phyloP scores from a whole-genome alignment of 1,140 invertebrate species.

The Drosophila fuyamai region DNA sequence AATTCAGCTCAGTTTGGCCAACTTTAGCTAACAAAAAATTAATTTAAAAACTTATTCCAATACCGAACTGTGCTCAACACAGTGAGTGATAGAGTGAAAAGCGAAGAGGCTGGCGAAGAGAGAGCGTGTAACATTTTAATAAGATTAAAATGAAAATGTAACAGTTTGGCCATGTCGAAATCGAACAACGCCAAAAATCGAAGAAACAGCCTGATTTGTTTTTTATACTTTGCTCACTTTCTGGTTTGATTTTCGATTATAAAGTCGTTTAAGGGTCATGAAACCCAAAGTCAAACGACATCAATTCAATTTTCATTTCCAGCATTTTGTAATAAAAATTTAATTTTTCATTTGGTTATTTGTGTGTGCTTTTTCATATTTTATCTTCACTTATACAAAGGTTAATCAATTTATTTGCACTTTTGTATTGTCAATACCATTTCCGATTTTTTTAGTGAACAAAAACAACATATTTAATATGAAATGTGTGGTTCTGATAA shows the following conservation, averaged over 20 bases:
- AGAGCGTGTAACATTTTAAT: constrained; percentile 76
- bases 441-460: constrained; percentile 10
- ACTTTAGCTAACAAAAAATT: constrained; percentile 80
- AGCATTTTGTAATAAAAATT: constrained; percentile 13
- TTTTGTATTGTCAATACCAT: constrained; percentile 26
- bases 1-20: constrained; percentile 55
- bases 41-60: constrained; percentile 83
- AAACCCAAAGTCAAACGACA: constrained; percentile 33
- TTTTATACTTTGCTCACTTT: constrained; percentile 38
- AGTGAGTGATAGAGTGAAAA: constrained; percentile 4
- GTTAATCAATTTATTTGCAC: constrained; percentile 29
- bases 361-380: constrained; percentile 8
- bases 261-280: constrained; percentile 49
- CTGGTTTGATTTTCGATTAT: constrained; percentile 46
- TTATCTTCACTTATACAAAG: constrained; percentile 9
- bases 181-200: constrained; percentile 6
- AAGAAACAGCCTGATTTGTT: constrained; percentile 36
- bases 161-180: constrained; percentile 52
- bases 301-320: constrained; percentile 36
- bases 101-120: background rate
- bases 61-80: constrained; percentile 63
- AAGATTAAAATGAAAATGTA: constrained; percentile 83
- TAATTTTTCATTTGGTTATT: constrained; percentile 17
- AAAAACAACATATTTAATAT: constrained; percentile 33
- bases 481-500: constrained; percentile 21